Base-by-base conservation (phyloP, 53 echinoderm and acorn worm species). In the Crossaster papposus region DNA sequence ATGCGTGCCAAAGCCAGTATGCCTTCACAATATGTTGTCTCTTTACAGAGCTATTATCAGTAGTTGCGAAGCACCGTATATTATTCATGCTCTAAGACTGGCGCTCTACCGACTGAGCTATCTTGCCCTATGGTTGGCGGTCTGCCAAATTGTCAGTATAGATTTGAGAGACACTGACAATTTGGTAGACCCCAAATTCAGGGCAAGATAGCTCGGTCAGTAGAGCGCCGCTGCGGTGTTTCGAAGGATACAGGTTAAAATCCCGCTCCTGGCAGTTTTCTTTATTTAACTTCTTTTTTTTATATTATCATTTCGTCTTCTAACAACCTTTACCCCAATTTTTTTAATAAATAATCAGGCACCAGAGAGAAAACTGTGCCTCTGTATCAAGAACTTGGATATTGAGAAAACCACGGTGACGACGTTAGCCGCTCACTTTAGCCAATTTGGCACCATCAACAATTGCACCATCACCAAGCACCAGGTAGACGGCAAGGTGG, bases 311-410 rank as follows among this genome's bases (percentile, higher is more conserved):
- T 31, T 30, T 30, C 26, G 3, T 30, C 13, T 23, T 31, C 29
- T n/a, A 14, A 2, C 31, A 14, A 29, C 71, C 29, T 71, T 30
- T 28, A 4, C 23, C 71, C 71, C n/a, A n/a, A n/a, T n/a, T n/a
- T n/a, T n/a, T n/a, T n/a, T n/a, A n/a, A n/a, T n/a, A n/a, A n/a
- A n/a, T n/a, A n/a, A 71, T 30, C 51, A 84, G 84, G 71, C 84
- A 18, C 84, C 84, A 51, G 84, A 84, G 84, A 84, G 84, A 52
- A 72, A 68, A 30, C 72, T 84, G 9, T 31, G 84, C 26, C 70
- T 84, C 37, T 28, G 71, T 54, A 23, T 84, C 55, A 32, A 23
- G 31, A 84, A 84, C 29, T 53, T 84, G 30, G 84, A 84, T 53
- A 54, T 70, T 14, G 84, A 84, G 54, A 84, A 84, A n/a, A 84